phyloP scores from a whole-genome alignment of 2,113 vertebrate species.

The Gnathonemus echidnorhynchus region DNA sequence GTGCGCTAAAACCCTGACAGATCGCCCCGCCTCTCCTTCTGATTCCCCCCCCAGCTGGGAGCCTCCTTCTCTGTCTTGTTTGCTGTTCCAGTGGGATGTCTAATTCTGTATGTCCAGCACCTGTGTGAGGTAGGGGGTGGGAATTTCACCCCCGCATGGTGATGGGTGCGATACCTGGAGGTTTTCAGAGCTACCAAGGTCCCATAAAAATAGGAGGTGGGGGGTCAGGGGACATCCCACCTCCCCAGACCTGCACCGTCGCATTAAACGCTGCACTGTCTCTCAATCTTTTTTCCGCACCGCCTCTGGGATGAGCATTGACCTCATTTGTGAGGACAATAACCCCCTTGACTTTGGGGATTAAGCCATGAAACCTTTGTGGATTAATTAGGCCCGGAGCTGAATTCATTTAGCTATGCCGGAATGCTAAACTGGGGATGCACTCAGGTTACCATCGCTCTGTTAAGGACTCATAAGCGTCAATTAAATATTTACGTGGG shows the following conservation, averaged over 20 bases:
- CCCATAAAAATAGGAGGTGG: not conserved
- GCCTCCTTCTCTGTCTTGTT: not conserved
- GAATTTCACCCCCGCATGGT: not conserved
- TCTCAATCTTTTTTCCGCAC: conserved; percentile 52
- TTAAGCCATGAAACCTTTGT: conserved; percentile 78
- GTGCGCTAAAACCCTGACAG: not conserved
- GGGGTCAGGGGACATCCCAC: not conserved
- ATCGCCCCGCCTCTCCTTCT: not conserved
- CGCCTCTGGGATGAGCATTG: conserved; percentile 69
- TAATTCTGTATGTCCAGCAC: not conserved
- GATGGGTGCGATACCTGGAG: not conserved
- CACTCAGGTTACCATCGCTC: conserved; percentile 28
- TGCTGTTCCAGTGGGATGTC: not conserved
- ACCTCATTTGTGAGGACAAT: conserved; percentile 79
- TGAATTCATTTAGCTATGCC: conserved; percentile 65
- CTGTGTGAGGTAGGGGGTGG: not conserved
- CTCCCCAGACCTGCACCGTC: conserved; percentile 37
- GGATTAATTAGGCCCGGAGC: conserved; percentile 75
- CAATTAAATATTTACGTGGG: conserved; percentile 47
- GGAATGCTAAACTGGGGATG: conserved; percentile 46
- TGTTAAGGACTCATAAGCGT: conserved; percentile 38
- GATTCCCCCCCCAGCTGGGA: not conserved
- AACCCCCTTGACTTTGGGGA: conserved; percentile 76
- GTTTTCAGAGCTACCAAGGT: not conserved
- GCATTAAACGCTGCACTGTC: conserved; percentile 40